Conservation (phyloP, 2,113 vertebrate genomes). For the Todiramphus chloris region DNA sequence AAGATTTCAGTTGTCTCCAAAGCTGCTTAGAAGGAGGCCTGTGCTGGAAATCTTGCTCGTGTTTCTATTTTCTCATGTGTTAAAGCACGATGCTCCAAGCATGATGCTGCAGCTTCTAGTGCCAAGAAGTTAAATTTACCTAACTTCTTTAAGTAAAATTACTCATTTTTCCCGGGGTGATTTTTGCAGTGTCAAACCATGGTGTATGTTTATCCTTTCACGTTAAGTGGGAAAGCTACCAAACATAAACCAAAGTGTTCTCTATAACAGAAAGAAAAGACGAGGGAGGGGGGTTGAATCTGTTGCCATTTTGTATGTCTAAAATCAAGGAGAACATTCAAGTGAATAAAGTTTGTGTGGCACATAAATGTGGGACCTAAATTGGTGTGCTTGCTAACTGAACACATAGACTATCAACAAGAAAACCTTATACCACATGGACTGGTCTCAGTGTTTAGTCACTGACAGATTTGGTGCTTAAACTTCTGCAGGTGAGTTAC, state of each 20-base stretch:
- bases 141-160: not conserved
- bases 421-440: not conserved
- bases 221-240: not conserved
- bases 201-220: not conserved
- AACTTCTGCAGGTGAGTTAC: not conserved
- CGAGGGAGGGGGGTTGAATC: not conserved
- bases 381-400: not conserved
- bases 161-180: not conserved
- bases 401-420: not conserved
- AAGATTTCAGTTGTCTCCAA: not conserved
- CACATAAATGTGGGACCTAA: not conserved
- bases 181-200: not conserved
- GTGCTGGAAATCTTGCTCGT: not conserved
- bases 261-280: not conserved
- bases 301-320: not conserved
- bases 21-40: not conserved
- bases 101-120: not conserved
- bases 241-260: not conserved
- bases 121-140: not conserved
- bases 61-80: rapidly evolving
- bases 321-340: not conserved
- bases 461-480: not conserved
- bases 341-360: not conserved
- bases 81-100: not conserved
- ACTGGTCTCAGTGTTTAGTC: not conserved